Percentiles rank a stretch among this genome's conserved stretches.
Conservation (phyloP, 2,888 invertebrate species). For the Tenodera sinensis region DNA sequence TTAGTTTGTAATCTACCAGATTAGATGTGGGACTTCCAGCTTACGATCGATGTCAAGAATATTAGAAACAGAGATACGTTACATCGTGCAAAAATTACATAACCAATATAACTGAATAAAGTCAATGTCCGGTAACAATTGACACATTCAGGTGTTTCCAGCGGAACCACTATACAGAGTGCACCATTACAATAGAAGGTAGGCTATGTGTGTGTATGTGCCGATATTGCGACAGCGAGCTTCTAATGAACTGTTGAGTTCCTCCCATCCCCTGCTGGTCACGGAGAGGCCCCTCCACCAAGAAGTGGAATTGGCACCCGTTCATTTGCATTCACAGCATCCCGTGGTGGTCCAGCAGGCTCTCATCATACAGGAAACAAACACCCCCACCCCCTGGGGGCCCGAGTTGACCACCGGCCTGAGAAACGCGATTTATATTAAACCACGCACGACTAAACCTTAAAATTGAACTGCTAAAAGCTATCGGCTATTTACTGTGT, state of each 20-base stretch:
- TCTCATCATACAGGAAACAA: not conserved
- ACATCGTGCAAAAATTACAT: no score
- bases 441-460: constrained; percentile 21
- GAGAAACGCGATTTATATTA: constrained; percentile 28
- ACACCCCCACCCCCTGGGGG: not conserved
- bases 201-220: not conserved
- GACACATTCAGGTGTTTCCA: no score
- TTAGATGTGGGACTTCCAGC: no score
- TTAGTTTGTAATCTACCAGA: no score
- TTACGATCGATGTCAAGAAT: no score
- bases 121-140: no score
- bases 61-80: no score
- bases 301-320: not conserved
- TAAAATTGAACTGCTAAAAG: constrained; percentile 27
- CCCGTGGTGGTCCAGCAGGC: not conserved
- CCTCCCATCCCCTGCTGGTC: not conserved
- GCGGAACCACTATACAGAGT: no score
- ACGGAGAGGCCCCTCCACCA: not conserved
- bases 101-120: no score
- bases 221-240: not conserved
- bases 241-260: not conserved
- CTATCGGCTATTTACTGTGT: constrained; percentile 22
- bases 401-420: constrained; percentile 9
- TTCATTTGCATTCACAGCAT: not conserved
- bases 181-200: not conserved